Base-by-base conservation (phyloP, 1,140 invertebrate genomes). In the Drosophila subobscura region DNA sequence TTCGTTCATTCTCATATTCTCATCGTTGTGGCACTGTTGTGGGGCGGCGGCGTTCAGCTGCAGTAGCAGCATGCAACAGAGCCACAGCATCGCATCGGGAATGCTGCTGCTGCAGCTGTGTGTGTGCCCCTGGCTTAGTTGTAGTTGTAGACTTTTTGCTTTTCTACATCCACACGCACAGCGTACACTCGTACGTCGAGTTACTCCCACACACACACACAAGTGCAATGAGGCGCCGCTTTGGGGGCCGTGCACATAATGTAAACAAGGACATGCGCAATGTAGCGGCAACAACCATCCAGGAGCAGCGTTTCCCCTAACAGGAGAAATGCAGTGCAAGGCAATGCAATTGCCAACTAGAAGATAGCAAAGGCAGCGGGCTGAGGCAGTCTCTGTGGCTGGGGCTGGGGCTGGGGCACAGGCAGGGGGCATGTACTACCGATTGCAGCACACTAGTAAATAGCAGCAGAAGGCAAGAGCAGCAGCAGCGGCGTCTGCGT, bases 311-410 rank as follows among this genome's bases (percentile, higher is more conserved):
- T 61, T 88, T 88, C 83, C 83, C 84, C 83, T 37, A 76, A 79
- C 78, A 78, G 83, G 83, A 88, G 83, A 88, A 88, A 70, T 84
- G 71, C 74, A 68, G 57, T 76, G 83, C 75, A 79, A 12, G 70
- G 79, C 71, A 83, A 88, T 86, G 83, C 78, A 86, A 86, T 72
- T 75, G 77, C 81, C 83, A 86, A 89, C 83, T 88, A 88, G 83
- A 88, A 88, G 84, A 89, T 88, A 88, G 83, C 73, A 64, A 10
- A 37, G 33, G 70, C 55, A 33, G 47, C 14, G 16, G 16, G 16
- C 16, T 20, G 16, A 20, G 16, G 16, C 16, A 20, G 16, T n/a
- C n/a, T n/a, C n/a, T n/a, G n/a, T 20, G 16, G 0, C 16, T 20
- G 16, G 16, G 40, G 16, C 55, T 27, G 44, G 22, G 42, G 47